phyloP scores from a whole-genome alignment of 2,797 vertebrate species.

The Falco peregrinus region DNA sequence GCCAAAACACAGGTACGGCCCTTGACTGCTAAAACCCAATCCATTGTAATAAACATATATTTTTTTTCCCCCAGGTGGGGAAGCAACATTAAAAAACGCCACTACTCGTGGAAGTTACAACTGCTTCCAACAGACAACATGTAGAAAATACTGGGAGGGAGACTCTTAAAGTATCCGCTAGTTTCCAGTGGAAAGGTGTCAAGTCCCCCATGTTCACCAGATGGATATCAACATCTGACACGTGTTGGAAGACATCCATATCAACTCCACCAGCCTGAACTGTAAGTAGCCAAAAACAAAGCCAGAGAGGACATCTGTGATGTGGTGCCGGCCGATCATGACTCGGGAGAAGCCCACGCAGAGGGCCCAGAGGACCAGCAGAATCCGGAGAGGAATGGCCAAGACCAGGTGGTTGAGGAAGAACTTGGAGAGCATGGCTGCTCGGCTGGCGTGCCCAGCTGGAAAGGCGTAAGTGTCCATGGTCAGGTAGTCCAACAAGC shows the following conservation, averaged over 20 bases:
- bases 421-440: conserved; percentile 94
- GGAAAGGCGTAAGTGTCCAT: conserved; percentile 95
- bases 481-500: conserved; percentile 89
- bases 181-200: background rate
- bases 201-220: conserved; percentile 69
- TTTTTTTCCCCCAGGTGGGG: background rate
- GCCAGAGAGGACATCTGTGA: conserved; percentile 91
- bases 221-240: conserved; percentile 94
- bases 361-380: conserved; percentile 93
- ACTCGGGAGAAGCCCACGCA: conserved; percentile 91
- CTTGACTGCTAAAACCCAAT: background rate
- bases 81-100: conserved; percentile 47
- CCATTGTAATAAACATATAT: background rate
- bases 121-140: background rate
- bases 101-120: conserved; percentile 22
- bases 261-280: conserved; percentile 91
- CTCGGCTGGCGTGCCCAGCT: conserved; percentile 90
- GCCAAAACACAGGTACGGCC: background rate
- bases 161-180: conserved; percentile 8
- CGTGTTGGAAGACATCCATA: conserved; percentile 93
- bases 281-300: conserved; percentile 91
- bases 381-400: conserved; percentile 90
- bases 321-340: conserved; percentile 91
- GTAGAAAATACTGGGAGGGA: conserved; percentile 22
- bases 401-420: conserved; percentile 94